phyloP scores from a whole-genome alignment of 2,888 invertebrate species.

The Drosophila colorata region DNA sequence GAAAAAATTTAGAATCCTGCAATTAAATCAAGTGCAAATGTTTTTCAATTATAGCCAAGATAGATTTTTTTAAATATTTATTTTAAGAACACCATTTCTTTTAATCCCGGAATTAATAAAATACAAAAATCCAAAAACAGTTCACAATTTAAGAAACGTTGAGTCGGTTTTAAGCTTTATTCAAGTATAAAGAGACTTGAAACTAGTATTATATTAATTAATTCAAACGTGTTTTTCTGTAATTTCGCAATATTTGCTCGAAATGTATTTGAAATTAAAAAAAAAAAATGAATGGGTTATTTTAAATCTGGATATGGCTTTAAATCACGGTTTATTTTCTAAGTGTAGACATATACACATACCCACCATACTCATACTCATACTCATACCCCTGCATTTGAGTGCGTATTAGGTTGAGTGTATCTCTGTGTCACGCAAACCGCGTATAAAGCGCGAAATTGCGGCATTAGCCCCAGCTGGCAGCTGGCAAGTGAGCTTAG shows the following conservation, averaged over 20 bases:
- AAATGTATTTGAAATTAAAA: background rate
- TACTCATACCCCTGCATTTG: constrained; percentile 2
- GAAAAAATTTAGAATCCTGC: background rate
- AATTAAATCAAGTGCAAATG: no score
- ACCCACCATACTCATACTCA: constrained; percentile 1
- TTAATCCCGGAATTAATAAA: no score
- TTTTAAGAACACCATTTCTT: no score
- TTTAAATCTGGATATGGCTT: no score
- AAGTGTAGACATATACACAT: background rate
- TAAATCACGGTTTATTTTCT: background rate
- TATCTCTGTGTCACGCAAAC: constrained; percentile 66
- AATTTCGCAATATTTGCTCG: no score
- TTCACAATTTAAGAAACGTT: no score
- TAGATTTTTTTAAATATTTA: no score
- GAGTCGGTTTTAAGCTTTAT: no score
- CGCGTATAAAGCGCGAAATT: constrained; percentile 74
- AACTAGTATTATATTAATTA: no score
- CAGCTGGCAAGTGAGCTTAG: constrained; percentile 27
- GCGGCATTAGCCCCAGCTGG: constrained; percentile 60
- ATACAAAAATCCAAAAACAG: no score
- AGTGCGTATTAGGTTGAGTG: constrained; percentile 28
- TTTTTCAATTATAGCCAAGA: no score
- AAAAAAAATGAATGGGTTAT: background rate
- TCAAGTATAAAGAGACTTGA: no score
- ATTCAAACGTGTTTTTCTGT: background rate